Evolutionary conservation across 2,113 vertebrate species (phyloP).

Genomic region (Nyctereutes procyonoides): DNA sequence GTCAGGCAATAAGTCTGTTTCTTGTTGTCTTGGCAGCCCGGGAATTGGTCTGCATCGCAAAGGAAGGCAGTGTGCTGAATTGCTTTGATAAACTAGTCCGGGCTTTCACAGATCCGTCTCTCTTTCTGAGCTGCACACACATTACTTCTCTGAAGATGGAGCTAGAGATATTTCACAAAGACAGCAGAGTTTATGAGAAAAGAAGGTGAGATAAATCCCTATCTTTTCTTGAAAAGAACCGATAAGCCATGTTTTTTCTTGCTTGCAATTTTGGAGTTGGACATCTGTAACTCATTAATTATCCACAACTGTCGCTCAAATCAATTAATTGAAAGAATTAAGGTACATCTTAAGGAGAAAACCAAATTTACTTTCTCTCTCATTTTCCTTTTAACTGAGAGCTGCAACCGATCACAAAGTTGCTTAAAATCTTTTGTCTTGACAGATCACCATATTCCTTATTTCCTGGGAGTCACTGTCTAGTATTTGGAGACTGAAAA

Average conservation of each 20-base stretch:
- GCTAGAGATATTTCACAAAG: slow-evolving; percentile 85
- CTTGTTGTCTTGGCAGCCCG: rapidly evolving
- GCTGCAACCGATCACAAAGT: background rate
- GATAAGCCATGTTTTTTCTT: slow-evolving; percentile 71
- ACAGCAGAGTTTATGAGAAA: slow-evolving; percentile 51
- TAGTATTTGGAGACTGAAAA: background rate
- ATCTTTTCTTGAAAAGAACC: slow-evolving; percentile 53
- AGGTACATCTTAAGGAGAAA: slow-evolving; percentile 70
- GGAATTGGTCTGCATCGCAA: rapidly evolving
- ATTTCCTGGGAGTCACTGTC: background rate
- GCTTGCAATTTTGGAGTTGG: slow-evolving; percentile 67
- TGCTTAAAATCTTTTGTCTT: slow-evolving; percentile 65
- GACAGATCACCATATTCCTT: background rate
- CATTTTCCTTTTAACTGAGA: slow-evolving; percentile 62
- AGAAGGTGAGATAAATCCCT: slow-evolving; percentile 53
- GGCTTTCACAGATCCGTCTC: background rate
- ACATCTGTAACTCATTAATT: slow-evolving; percentile 82
- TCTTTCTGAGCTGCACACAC: slow-evolving; percentile 67
- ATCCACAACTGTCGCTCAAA: slow-evolving; percentile 77
- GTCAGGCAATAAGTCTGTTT: background rate
- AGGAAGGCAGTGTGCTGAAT: rapidly evolving
- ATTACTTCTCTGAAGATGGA: slow-evolving; percentile 86
- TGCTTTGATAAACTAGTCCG: background rate
- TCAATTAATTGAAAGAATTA: slow-evolving; percentile 81
- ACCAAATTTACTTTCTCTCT: slow-evolving; percentile 66